A percentile compares a stretch with the other conserved stretches of the same genome.
Conservation (phyloP, 1,140 invertebrate genomes). For the Eurytemora carolleeae region DNA sequence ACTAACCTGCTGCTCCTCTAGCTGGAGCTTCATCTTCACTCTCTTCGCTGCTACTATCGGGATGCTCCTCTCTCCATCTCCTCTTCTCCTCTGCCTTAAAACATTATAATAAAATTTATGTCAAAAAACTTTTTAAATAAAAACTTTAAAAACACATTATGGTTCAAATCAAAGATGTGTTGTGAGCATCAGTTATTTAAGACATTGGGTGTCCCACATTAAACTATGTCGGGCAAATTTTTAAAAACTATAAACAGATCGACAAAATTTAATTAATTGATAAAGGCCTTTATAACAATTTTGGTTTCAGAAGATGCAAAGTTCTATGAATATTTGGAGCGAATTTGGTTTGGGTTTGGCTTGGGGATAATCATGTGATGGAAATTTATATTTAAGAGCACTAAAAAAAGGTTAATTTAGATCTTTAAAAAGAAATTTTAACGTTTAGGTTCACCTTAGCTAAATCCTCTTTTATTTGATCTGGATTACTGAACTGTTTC, state of each 20-base stretch:
- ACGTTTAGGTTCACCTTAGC: constrained; percentile 38
- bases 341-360: too few relatives aligned
- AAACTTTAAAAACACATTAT: constrained; percentile 13
- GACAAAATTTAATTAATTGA: constrained; percentile 16
- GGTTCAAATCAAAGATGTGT: constrained; percentile 1
- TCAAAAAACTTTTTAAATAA: not conserved
- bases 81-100: constrained; percentile 12
- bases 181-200: too few relatives aligned
- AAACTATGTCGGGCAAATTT: too few relatives aligned
- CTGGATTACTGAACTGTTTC: constrained; percentile 75
- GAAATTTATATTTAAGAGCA: too few relatives aligned
- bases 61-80: constrained; percentile 23
- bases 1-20: constrained; percentile 44
- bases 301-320: constrained; percentile 17
- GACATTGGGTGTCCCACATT: too few relatives aligned
- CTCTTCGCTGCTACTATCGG: constrained; percentile 34
- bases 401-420: constrained; percentile 38
- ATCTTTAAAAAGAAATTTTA: not conserved
- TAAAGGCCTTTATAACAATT: constrained; percentile 20
- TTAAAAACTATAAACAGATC: not conserved
- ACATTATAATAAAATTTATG: not conserved
- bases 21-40: constrained; percentile 1
- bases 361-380: too few relatives aligned
- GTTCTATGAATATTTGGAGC: constrained; percentile 8
- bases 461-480: constrained; percentile 16